Conservation (phyloP, 2,113 vertebrate species). For the Syngnathus typhle region DNA sequence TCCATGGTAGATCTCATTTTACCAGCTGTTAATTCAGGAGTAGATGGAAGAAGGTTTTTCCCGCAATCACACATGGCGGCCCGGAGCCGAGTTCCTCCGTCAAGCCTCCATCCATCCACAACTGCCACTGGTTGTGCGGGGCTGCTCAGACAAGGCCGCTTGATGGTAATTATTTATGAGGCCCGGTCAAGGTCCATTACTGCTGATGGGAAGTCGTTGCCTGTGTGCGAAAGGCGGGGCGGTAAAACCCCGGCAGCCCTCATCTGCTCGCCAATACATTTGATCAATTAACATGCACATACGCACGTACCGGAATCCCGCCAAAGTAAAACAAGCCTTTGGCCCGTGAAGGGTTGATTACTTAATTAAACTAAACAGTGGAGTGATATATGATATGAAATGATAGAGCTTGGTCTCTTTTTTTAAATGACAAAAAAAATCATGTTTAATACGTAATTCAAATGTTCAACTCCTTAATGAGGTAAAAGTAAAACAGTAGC, state of each 20-base stretch:
- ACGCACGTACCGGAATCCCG: background rate
- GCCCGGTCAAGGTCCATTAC: conserved; percentile 68
- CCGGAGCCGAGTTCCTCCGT: conserved; percentile 19
- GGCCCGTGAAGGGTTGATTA: background rate
- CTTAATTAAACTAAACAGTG: background rate
- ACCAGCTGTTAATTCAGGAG: conserved; percentile 1
- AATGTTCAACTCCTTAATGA: background rate
- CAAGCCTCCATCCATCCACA: conserved; percentile 14
- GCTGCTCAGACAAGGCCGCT: conserved; percentile 58
- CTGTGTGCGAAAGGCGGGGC: conserved; percentile 38
- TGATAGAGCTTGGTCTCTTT: too few relatives aligned
- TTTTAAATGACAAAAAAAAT: too few relatives aligned
- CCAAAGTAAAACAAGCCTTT: background rate
- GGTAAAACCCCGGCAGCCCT: conserved; percentile 45
- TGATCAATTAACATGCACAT: conserved; percentile 48
- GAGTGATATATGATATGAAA: too few relatives aligned
- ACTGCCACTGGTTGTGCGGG: conserved; percentile 32
- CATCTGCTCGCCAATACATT: conserved; percentile 46
- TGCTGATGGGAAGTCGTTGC: conserved; percentile 67
- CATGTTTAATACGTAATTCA: too few relatives aligned
- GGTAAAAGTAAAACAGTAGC: background rate
- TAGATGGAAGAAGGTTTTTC: background rate
- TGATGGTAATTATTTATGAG: conserved; percentile 71
- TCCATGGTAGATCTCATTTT: background rate
- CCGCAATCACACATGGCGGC: conserved; percentile 14